Percentiles rank a stretch among this genome's conserved stretches.
phyloP scores from a whole-genome alignment of 2,113 vertebrate genomes.

The Notechis scutatus region DNA sequence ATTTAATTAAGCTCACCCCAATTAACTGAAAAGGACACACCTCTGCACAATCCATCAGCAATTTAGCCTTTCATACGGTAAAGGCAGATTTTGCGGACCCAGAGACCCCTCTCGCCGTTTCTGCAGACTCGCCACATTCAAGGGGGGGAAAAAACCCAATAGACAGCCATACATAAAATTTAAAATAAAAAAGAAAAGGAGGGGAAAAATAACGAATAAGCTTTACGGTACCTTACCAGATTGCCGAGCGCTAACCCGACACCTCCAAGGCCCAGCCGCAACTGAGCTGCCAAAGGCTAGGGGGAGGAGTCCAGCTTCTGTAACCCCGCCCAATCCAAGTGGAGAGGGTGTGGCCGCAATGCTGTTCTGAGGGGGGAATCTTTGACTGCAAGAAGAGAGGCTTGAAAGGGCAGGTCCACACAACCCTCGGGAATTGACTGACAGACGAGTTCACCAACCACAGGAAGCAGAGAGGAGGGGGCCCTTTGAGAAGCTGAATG shows the following conservation, averaged over 20 bases:
- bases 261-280: constrained; percentile 2
- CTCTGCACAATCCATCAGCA: neutral
- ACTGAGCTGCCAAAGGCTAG: neutral
- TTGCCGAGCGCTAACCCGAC: neutral
- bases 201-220: no score
- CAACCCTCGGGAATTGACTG: neutral
- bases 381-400: neutral
- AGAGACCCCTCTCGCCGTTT: neutral
- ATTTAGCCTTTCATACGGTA: neutral
- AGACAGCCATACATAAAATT: neutral
- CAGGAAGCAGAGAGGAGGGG: neutral
- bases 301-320: neutral
- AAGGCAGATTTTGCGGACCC: neutral
- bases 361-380: neutral
- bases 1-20: neutral
- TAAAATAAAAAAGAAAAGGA: no score
- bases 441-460: neutral
- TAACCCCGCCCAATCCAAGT: neutral
- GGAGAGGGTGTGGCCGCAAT: neutral
- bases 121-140: neutral
- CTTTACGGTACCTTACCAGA: constrained; percentile 1
- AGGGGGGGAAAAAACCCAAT: neutral
- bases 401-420: neutral
- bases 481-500: constrained; percentile 6
- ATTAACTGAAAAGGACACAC: neutral